Base-by-base conservation (phyloP, 2,113 vertebrate species). In the Circaetus gallicus region DNA sequence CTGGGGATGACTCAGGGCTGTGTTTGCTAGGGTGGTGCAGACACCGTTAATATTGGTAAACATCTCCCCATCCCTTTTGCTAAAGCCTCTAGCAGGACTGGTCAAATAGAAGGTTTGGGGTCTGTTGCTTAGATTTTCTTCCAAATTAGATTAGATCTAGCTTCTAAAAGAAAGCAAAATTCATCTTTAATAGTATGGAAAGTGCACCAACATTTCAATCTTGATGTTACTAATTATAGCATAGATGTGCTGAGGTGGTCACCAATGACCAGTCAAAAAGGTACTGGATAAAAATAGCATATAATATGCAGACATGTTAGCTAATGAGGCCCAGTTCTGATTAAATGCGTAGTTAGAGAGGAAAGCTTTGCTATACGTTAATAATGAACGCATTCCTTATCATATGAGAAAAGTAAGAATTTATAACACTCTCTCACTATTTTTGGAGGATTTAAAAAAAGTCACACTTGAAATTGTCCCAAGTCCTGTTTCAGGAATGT, bases 401-500 rank as follows among this genome's bases (percentile, higher is more conserved):
- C 83, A 78, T 88, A 87, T 87, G 91, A 89, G 70, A 76, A 83
- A 87, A 95, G 65, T 47, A 80, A 69, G 86, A 74, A 91, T 91
- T 89, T 89, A 82, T 81, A 93, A 93, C 43, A 53, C 34, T 87
- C 1, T 3, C 79, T 95, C 77, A 81, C 91, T 96, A 97, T 97
- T 94, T 97, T 92, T 95, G 76, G 95, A 72, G n/a, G 47, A 53
- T 95, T 77, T 85, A 80, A 93, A 95, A 97, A 97, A 97, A 95
- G 87, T 96, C 87, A 18, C 79, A 89, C 94, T 97, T 97, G 93
- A 97, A 97, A 91, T 79, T 63, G 91, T 96, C 97, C 90, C 93
- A 82, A 87, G 89, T 96, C 78, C 76, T 95, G 89, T 91, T 97
- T 96, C 90, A 89, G 93, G 86, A 85, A 96, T 96, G 71, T 90